These are phyloP conservation scores for Eudyptes chrysolophus DNA, from an alignment of 2,113 vertebrate genomes.

Conservation along the genomic window DNA sequence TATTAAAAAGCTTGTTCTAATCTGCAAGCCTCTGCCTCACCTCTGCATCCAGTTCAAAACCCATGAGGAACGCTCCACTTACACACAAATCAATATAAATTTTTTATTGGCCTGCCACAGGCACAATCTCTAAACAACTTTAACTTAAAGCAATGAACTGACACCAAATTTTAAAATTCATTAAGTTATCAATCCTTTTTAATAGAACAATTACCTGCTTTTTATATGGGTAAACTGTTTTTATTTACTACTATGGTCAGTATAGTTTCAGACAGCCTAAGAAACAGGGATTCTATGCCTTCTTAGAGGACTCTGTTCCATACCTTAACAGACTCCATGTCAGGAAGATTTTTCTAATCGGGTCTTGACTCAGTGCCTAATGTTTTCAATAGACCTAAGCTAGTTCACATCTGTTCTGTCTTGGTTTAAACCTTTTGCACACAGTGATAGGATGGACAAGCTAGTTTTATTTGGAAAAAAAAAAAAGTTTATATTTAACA, in stretches of 20 bases:
- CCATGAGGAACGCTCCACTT: neutral
- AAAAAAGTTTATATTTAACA: neutral
- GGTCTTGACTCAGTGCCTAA: neutral
- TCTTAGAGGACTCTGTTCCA: neutral
- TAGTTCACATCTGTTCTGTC: neutral
- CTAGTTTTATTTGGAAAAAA: neutral
- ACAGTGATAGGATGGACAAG: neutral
- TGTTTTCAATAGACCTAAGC: neutral
- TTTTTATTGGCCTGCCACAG: neutral
- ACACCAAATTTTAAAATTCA: neutral
- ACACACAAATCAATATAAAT: neutral
- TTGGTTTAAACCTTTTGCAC: neutral
- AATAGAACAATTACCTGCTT: neutral
- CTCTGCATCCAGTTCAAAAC: neutral
- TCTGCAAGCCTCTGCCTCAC: neutral
- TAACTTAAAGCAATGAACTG: neutral
- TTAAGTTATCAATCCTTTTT: neutral
- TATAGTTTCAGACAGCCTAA: neutral
- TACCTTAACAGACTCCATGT: neutral
- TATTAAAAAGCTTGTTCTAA: conserved; percentile 39
- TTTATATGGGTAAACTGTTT: neutral
- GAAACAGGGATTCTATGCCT: neutral
- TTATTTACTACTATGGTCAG: neutral
- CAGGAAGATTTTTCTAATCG: neutral
- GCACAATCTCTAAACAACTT: neutral